Conservation (phyloP, 2,113 vertebrate species). For the Hippocampus abdominalis region DNA sequence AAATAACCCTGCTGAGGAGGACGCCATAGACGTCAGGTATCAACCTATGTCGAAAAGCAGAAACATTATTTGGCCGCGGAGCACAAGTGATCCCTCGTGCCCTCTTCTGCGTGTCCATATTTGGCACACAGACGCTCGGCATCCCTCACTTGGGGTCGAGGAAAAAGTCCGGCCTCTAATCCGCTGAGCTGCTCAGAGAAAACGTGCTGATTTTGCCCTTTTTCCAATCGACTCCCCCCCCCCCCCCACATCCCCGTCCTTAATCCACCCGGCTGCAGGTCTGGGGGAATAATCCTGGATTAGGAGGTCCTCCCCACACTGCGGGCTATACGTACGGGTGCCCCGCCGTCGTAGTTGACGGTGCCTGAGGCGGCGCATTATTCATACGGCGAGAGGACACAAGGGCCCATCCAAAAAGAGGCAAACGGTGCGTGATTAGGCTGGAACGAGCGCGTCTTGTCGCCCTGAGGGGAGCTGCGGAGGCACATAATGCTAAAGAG, state of each 20-base stretch:
- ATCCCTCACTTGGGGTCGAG: not conserved
- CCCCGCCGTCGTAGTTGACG: constrained; percentile 41
- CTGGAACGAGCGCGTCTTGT: constrained; percentile 50
- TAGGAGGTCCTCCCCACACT: constrained; percentile 55
- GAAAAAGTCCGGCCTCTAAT: constrained; percentile 43
- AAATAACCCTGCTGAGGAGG: not conserved
- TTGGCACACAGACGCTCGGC: constrained; percentile 37
- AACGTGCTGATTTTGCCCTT: constrained; percentile 67
- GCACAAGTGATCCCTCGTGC: constrained; percentile 37
- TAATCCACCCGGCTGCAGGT: constrained; percentile 64
- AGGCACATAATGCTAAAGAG: constrained; percentile 58
- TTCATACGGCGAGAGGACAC: constrained; percentile 35
- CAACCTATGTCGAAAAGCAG: constrained; percentile 15
- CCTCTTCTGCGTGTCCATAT: constrained; percentile 63
- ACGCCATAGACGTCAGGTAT: too few species aligned
- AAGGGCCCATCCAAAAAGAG: constrained; percentile 54
- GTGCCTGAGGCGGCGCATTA: constrained; percentile 57
- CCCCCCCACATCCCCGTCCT: constrained; percentile 35
- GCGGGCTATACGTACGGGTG: constrained; percentile 10
- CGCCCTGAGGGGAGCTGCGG: constrained; percentile 55
- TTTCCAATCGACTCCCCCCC: constrained; percentile 19
- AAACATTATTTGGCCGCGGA: constrained; percentile 46
- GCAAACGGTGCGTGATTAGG: constrained; percentile 63
- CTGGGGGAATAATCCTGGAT: constrained; percentile 70
- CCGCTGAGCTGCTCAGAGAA: constrained; percentile 63